Evolutionary conservation across 2,888 invertebrate species (phyloP).

Genomic region (Sipha maydis): DNA sequence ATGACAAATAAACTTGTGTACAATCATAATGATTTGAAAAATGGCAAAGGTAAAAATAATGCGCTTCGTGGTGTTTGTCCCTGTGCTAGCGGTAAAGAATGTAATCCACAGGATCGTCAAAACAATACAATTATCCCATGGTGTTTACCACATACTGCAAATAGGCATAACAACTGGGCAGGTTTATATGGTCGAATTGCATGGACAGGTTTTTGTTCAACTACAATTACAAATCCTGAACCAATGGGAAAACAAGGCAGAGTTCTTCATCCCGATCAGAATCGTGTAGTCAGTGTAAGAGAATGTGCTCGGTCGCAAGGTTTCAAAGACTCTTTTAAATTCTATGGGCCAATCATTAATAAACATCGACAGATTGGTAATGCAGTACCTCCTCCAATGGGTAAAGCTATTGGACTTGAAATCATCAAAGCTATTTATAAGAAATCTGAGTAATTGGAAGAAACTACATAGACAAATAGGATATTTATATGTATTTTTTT

Average conservation of each 20-base stretch:
- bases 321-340: constrained; percentile 80
- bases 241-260: constrained; percentile 92
- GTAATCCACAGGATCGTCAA: constrained; percentile 79
- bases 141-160: constrained; percentile 88
- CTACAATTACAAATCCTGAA: constrained; percentile 86
- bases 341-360: constrained; percentile 80
- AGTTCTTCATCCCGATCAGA: constrained; percentile 83
- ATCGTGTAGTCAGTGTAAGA: constrained; percentile 82
- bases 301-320: constrained; percentile 90
- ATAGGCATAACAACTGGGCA: constrained; percentile 87
- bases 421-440: constrained; percentile 70
- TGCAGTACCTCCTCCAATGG: constrained; percentile 87
- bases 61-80: constrained; percentile 79
- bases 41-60: constrained; percentile 70
- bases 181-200: constrained; percentile 84
- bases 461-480: too few species aligned
- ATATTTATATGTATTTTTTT: too few species aligned
- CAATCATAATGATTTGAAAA: constrained; percentile 71
- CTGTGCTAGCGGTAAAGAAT: constrained; percentile 75
- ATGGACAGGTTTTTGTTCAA: constrained; percentile 87
- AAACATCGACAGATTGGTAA: constrained; percentile 85
- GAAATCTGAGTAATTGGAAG: not conserved
- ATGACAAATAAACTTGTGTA: constrained; percentile 74
- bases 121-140: constrained; percentile 87
- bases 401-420: constrained; percentile 80